A percentile compares a stretch with the other conserved stretches of the same genome.
phyloP scores from a whole-genome alignment of 2,113 vertebrate genomes.

The Jaculus jaculus region DNA sequence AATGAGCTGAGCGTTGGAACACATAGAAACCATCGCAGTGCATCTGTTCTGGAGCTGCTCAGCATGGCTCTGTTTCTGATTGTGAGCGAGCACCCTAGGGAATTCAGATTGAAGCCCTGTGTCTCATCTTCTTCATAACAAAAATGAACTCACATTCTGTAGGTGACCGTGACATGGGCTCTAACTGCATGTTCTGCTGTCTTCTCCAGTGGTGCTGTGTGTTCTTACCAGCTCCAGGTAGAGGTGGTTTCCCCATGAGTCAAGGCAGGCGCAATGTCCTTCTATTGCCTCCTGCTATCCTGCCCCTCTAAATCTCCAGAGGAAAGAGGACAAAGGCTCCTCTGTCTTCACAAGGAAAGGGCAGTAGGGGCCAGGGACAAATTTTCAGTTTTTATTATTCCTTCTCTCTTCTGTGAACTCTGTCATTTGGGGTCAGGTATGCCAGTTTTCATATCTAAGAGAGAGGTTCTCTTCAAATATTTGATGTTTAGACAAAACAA shows the following conservation, averaged over 20 bases:
- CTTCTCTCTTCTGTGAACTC: slow-evolving; percentile 12
- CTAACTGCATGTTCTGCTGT: background rate
- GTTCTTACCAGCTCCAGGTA: background rate
- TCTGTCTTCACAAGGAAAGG: background rate
- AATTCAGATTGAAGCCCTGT: background rate
- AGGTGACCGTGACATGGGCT: background rate
- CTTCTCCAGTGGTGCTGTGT: slow-evolving; percentile 15
- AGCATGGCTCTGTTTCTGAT: background rate
- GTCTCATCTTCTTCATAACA: background rate
- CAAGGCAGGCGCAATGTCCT: background rate
- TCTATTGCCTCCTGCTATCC: background rate
- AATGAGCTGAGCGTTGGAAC: background rate
- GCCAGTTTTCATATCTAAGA: background rate
- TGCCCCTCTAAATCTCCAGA: background rate
- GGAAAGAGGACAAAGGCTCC: background rate
- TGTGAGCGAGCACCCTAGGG: background rate
- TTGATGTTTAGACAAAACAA: background rate
- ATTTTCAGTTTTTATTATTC: background rate
- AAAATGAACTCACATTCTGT: background rate
- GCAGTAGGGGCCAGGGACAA: background rate
- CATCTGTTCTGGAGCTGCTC: background rate
- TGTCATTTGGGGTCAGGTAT: slow-evolving; percentile 24
- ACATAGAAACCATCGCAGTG: background rate
- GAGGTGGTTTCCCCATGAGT: background rate
- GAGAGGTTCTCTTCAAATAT: background rate